These are phyloP conservation scores for Macrochelys suwanniensis DNA, from an alignment of 2,797 vertebrate genomes.

Conservation along the genomic window DNA sequence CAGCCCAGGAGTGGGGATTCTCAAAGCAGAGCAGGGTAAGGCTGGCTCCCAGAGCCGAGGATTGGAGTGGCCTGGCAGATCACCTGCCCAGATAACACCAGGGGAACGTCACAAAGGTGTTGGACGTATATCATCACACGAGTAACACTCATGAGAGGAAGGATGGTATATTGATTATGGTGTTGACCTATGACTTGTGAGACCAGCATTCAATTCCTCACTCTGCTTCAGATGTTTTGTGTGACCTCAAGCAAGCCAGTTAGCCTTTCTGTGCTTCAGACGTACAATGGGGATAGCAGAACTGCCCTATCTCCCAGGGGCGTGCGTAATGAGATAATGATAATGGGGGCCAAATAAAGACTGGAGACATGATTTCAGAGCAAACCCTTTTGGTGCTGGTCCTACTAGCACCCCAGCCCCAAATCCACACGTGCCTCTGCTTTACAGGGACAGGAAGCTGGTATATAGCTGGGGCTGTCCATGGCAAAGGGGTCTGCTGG, in stretches of 20 bases:
- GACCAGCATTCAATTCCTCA: background rate
- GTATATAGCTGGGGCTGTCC: background rate
- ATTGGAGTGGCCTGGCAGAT: too few relatives aligned
- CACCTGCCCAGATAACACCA: too few relatives aligned
- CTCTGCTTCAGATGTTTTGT: background rate
- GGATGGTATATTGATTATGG: background rate
- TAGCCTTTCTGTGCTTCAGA: accelerated
- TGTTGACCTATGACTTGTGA: background rate
- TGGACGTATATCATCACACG: background rate
- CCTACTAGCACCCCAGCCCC: background rate
- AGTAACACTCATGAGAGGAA: background rate
- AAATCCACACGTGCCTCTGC: background rate
- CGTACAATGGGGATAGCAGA: accelerated
- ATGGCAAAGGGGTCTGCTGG: accelerated
- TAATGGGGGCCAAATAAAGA: background rate
- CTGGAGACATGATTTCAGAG: background rate
- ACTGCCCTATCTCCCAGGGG: background rate
- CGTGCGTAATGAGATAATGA: background rate
- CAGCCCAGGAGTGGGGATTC: too few relatives aligned
- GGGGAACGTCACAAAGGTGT: too few relatives aligned
- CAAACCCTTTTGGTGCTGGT: background rate
- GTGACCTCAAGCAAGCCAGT: background rate
- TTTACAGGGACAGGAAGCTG: background rate
- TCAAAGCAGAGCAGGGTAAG: too few relatives aligned
- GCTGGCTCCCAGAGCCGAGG: too few relatives aligned